Conservation (phyloP, 2,113 vertebrate genomes). For the Malaclemys terrapin region DNA sequence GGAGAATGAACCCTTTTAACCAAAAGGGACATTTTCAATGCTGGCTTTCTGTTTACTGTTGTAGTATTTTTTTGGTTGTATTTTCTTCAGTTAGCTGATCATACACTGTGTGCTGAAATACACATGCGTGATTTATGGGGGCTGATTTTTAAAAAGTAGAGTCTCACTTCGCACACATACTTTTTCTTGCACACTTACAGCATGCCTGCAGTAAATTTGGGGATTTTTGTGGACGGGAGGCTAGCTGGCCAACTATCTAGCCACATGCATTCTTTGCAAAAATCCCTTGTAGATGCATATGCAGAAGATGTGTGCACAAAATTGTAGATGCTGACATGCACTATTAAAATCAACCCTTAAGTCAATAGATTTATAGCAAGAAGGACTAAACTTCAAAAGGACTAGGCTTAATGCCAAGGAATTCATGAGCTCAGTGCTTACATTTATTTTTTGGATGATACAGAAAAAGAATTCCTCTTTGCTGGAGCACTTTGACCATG, state of each 20-base stretch:
- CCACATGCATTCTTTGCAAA: not conserved
- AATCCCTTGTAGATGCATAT: not conserved
- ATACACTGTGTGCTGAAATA: not conserved
- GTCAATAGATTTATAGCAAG: not conserved
- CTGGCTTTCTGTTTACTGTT: not conserved
- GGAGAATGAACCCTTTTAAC: not conserved
- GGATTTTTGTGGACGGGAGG: not conserved
- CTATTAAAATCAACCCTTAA: not conserved
- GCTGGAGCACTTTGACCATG: not conserved
- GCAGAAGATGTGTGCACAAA: not conserved
- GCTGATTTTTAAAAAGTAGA: not conserved
- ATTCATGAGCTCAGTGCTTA: not conserved
- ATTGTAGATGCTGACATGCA: fast-evolving
- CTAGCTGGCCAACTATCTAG: not conserved
- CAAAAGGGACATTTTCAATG: not conserved
- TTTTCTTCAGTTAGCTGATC: conserved; percentile 1
- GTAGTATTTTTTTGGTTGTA: not conserved
- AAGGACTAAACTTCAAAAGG: not conserved
- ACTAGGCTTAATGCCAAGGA: not conserved
- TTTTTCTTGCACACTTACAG: not conserved
- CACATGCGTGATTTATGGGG: not conserved
- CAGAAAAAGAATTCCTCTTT: not conserved
- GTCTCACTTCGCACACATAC: not conserved
- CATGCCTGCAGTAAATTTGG: not conserved
- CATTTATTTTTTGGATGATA: not conserved